Conservation (phyloP, 2,888 invertebrate species). For the Torymus texanus region DNA sequence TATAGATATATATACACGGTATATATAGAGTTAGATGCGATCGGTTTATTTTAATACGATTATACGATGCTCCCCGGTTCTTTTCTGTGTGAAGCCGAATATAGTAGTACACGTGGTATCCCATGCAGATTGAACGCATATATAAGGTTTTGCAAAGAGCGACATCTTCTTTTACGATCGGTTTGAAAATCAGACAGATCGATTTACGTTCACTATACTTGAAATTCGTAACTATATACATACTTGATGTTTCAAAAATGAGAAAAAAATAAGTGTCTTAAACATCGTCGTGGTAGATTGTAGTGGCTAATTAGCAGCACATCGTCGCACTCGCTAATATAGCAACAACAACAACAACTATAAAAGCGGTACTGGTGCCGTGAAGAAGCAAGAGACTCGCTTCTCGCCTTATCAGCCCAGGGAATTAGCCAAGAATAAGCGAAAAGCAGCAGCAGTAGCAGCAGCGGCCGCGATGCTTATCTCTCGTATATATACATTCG, state of each 20-base stretch:
- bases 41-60: conserved; percentile 40
- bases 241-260: too few species aligned
- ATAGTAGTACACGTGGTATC: not conserved
- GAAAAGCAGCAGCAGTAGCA: not conserved
- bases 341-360: conserved; percentile 3
- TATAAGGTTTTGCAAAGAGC: not conserved
- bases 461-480: conserved; percentile 19
- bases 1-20: not conserved
- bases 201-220: not conserved
- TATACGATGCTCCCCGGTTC: not conserved
- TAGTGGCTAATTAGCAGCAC: too few species aligned
- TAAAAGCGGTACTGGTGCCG: conserved; percentile 6
- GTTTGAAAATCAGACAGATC: not conserved
- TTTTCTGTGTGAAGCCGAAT: not conserved
- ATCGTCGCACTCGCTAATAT: too few species aligned
- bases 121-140: conserved; percentile 11
- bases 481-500: conserved; percentile 11
- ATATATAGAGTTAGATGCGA: conserved; percentile 22
- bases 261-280: too few species aligned
- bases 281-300: too few species aligned
- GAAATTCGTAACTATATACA: not conserved
- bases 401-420: not conserved
- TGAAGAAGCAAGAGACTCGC: not conserved
- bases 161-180: not conserved
- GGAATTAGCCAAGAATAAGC: conserved; percentile 37